A percentile compares a stretch with the other conserved stretches of the same genome.
phyloP scores from a whole-genome alignment of 2,888 invertebrate genomes.

The Epirrhoe tristata region DNA sequence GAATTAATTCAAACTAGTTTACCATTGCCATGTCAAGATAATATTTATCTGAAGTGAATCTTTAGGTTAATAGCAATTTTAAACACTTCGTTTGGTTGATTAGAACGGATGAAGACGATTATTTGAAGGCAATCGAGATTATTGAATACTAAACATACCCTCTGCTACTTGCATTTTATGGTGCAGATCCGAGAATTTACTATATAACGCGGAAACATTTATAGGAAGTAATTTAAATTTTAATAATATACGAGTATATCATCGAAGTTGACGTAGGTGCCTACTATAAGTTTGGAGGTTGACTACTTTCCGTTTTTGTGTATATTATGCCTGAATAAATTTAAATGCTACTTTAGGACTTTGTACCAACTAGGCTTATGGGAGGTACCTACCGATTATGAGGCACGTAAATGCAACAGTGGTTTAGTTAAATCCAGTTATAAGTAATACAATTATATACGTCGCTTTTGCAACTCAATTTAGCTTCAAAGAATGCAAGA shows the following conservation, averaged over 20 bases:
- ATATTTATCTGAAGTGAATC: not conserved
- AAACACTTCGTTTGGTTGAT: slow-evolving; percentile 3
- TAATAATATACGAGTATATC: slow-evolving; percentile 16
- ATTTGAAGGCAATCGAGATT: slow-evolving; percentile 30
- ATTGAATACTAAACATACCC: slow-evolving; percentile 18
- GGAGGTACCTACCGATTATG: too few species aligned
- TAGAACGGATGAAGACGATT: slow-evolving; percentile 1
- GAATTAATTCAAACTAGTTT: too few species aligned
- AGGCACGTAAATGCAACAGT: too few species aligned
- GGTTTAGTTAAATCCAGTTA: too few species aligned
- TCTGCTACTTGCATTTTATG: slow-evolving; percentile 6
- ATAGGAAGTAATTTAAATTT: slow-evolving; percentile 27
- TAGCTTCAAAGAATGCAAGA: too few species aligned
- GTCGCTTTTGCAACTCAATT: too few species aligned
- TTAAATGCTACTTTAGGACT: not conserved
- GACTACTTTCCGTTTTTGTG: slow-evolving; percentile 26
- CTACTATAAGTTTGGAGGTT: slow-evolving; percentile 18
- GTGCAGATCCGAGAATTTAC: slow-evolving; percentile 5
- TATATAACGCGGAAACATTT: slow-evolving; percentile 26
- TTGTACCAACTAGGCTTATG: not conserved
- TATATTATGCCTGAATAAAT: not conserved
- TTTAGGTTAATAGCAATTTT: not conserved
- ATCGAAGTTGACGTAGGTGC: not conserved
- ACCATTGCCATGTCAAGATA: not conserved
- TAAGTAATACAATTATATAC: too few species aligned